Evolutionary conservation across 2,113 vertebrate species (phyloP).

Genomic region (chimpanzee (Pan troglodytes)): DNA sequence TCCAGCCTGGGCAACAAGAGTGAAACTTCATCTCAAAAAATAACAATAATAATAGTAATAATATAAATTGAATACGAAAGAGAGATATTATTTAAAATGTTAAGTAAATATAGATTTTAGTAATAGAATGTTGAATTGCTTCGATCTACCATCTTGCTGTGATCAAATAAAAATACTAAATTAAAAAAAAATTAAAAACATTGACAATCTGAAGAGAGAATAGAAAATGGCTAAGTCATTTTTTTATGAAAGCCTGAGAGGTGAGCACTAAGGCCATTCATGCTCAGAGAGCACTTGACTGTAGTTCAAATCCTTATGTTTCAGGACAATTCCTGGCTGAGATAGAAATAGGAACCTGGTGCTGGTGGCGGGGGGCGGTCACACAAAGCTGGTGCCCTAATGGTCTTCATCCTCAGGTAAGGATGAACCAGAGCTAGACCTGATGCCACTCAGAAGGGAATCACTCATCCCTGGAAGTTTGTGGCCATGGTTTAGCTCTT

Average conservation of each 20-base stretch:
- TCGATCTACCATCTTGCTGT: not conserved
- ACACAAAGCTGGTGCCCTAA: not conserved
- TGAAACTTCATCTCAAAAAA: no score
- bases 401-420: not conserved
- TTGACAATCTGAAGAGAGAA: not conserved
- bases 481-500: not conserved
- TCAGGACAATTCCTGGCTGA: not conserved
- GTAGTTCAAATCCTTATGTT: not conserved
- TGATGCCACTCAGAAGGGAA: not conserved
- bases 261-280: not conserved
- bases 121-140: not conserved
- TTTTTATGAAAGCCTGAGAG: not conserved
- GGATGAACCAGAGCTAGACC: not conserved
- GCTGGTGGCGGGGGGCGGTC: not conserved
- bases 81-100: not conserved
- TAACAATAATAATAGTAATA: no score
- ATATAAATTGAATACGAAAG: not conserved
- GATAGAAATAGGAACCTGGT: not conserved
- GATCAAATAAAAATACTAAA: not conserved
- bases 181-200: not conserved
- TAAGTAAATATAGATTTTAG: not conserved
- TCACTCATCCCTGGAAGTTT: not conserved
- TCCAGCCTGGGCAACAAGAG: no score
- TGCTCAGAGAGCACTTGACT: not conserved
- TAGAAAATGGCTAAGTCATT: not conserved